Evolutionary conservation across 1,140 invertebrate species (phyloP).

Genomic region (Carcinoscorpius rotundicauda): DNA sequence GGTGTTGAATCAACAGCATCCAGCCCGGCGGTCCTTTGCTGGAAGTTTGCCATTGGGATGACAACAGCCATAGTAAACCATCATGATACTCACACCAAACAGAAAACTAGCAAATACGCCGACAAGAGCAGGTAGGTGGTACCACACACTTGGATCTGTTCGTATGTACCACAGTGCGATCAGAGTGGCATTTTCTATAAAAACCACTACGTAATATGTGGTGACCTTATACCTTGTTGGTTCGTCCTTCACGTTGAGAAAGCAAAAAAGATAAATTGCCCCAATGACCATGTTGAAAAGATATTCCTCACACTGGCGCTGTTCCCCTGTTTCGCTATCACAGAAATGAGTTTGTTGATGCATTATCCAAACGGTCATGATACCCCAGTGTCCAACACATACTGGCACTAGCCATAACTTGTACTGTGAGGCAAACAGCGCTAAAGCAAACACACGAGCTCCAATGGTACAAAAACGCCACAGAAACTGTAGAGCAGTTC

Average conservation of each 20-base stretch:
- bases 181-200: slow-evolving; percentile 38
- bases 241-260: slow-evolving; percentile 40
- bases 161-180: slow-evolving; percentile 34
- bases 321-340: slow-evolving; percentile 22
- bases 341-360: slow-evolving; percentile 37
- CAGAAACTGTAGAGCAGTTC: slow-evolving; percentile 33
- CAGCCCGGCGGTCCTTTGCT: too few species aligned
- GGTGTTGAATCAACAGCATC: too few species aligned
- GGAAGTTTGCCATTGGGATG: slow-evolving; percentile 22
- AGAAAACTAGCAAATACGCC: slow-evolving; percentile 27
- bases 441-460: slow-evolving; percentile 22
- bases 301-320: slow-evolving; percentile 30
- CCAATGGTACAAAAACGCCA: slow-evolving; percentile 32
- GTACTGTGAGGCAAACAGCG: slow-evolving; percentile 25
- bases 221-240: slow-evolving; percentile 33
- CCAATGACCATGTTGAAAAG: slow-evolving; percentile 39
- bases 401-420: slow-evolving; percentile 25
- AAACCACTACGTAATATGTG: slow-evolving; percentile 36
- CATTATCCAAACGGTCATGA: slow-evolving; percentile 39
- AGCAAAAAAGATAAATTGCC: slow-evolving; percentile 39
- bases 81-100: slow-evolving; percentile 30
- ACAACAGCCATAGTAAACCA: slow-evolving; percentile 34
- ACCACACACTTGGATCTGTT: slow-evolving; percentile 22
- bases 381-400: slow-evolving; percentile 36
- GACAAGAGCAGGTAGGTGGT: slow-evolving; percentile 25